Base-by-base conservation (phyloP, 92 coral and sea anemone species). In the Bergia sp. region DNA sequence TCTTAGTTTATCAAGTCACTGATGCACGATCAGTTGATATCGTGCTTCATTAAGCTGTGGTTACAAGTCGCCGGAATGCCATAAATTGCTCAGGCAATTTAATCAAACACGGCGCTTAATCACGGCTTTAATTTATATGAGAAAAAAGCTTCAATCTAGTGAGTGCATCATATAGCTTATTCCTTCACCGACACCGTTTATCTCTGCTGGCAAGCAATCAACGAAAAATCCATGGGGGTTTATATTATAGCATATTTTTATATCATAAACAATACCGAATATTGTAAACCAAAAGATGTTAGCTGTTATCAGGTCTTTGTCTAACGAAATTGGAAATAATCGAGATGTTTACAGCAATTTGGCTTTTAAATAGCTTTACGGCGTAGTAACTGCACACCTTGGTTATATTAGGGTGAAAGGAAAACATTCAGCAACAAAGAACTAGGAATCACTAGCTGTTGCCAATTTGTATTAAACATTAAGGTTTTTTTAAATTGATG, bases 281-380 rank as follows among this genome's bases (percentile, higher is more conserved):
- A 53, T 7, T 12, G 1, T 0, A 50, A 0, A 53, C 13, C 4
- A 3, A 61, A 21, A 7, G 21, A 1, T 61, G 69, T 61, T 0
- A 37, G 15, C 15, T 29, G 42, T 18, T 38, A 38, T 37, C 43
- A 43, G 20, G 4, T 73, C 41, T 57, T 80, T 79, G 83, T 36
- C 2, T 50, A 53, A 53, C 8, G 8, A 45, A 45, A 45, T 45
- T 45, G 58, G 16, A 8, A 49, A 49, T 20, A 80, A 57, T 80
- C 13, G 7, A 80, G 45, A 15, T 80, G 85, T 80, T 80, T 80
- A 80, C 83, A 79, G 10, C 67, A 79, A 49, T 79, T 29, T 18
- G 5, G 42, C 1, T 1, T n/a, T 49, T 47, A 29, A n/a, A 10
- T 29, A 20, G 6, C 53, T 7, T 12, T 7, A 47, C 53, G 9